Base-by-base conservation (phyloP, 2,888 invertebrate species). In the Nesidiocoris tenuis region DNA sequence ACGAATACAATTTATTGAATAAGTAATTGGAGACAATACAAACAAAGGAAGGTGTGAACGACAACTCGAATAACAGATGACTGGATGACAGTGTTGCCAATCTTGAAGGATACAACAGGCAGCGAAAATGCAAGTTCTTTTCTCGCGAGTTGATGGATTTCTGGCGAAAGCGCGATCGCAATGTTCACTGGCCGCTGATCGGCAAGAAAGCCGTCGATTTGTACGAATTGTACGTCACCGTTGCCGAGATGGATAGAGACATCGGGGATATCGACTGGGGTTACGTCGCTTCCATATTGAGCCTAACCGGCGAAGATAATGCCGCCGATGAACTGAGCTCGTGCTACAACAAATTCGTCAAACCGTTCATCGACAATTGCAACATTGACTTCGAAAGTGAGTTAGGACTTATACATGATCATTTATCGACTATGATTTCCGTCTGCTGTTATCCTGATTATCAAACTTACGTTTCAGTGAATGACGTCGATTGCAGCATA, bases 71-170 rank as follows among this genome's bases (percentile, higher is more conserved):
- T n/a, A n/a, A n/a, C n/a, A n/a, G n/a, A n/a, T n/a, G n/a, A n/a
- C n/a, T n/a, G n/a, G n/a, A n/a, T n/a, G n/a, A n/a, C n/a, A n/a
- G n/a, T n/a, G n/a, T n/a, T n/a, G n/a, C n/a, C n/a, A n/a, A n/a
- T n/a, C n/a, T n/a, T n/a, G n/a, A n/a, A n/a, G n/a, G n/a, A n/a
- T n/a, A n/a, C n/a, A n/a, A n/a, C n/a, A n/a, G n/a, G n/a, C 39
- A 39, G 39, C 39, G 39, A 7, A 39, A 39, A 39, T 24, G 59
- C 18, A 57, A 18, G n/a, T 1, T 23, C 12, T 70, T 98, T 85
- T 87, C 98, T 81, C 97, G 98, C 84, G 94, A 96, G 85, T 94
- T 98, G 81, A 94, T 96, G 22, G 97, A 96, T 84, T 98, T 97
- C 85, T 98, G 97, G 97, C 96, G 98, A 84, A 87, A 98, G 23